Evolutionary conservation across 2,888 invertebrate species (phyloP).

Genomic region (Didymodactylos carnosus): DNA sequence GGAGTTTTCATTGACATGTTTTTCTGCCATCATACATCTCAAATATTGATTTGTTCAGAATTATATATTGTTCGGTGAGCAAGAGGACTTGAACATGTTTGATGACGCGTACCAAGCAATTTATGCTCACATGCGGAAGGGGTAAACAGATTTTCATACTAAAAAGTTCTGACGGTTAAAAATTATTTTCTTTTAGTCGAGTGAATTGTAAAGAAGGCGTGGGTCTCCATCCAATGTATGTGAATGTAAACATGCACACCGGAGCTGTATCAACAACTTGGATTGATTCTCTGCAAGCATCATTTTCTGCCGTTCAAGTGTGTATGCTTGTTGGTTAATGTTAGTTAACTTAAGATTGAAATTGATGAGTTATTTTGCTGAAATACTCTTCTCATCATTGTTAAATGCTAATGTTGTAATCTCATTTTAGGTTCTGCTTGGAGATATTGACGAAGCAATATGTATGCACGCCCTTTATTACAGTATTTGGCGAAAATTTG

Average conservation of each 20-base stretch:
- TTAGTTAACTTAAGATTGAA: not conserved
- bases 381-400: not conserved
- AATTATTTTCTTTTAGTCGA: too few relatives aligned
- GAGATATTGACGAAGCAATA: constrained; percentile 47
- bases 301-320: constrained; percentile 35
- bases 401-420: constrained; percentile 18
- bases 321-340: too few relatives aligned
- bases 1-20: too few relatives aligned
- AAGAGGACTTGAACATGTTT: constrained; percentile 41
- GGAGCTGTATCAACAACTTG: constrained; percentile 43
- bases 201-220: constrained; percentile 39
- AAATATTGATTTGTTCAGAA: constrained; percentile 21
- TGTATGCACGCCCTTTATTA: constrained; percentile 46
- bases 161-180: not conserved
- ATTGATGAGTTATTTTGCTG: not conserved
- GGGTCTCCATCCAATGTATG: constrained; percentile 45
- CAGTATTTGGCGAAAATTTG: constrained; percentile 44
- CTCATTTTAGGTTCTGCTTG: too few relatives aligned
- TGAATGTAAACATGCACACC: constrained; percentile 46
- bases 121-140: not conserved
- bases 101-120: constrained; percentile 38
- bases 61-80: constrained; percentile 43
- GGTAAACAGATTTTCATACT: not conserved
- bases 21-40: not conserved
- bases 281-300: constrained; percentile 46